phyloP scores from a whole-genome alignment of 2,113 vertebrate species.

The Pseudorhombus dupliciocellatus region DNA sequence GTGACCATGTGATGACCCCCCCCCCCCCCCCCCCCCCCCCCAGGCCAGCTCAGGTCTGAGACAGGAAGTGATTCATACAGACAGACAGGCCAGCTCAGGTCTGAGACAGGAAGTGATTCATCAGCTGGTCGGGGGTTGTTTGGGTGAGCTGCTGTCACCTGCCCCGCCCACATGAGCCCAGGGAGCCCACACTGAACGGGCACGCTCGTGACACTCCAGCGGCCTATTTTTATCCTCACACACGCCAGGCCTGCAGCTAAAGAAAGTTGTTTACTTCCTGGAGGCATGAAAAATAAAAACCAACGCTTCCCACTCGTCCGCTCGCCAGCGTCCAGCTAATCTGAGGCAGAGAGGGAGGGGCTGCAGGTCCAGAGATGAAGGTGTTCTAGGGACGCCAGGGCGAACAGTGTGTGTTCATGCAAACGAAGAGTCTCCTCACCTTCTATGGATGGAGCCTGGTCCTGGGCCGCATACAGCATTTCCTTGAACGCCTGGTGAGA shows the following conservation, averaged over 20 bases:
- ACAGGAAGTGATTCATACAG: constrained; percentile 39
- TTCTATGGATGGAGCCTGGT: constrained; percentile 98
- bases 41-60: constrained; percentile 41
- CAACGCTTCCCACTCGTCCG: constrained; percentile 54
- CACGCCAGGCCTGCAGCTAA: constrained; percentile 36
- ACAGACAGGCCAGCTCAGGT: constrained; percentile 42
- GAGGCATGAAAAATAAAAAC: constrained; percentile 49
- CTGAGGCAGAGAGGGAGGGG: constrained; percentile 20
- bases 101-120: constrained; percentile 54
- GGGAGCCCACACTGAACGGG: too few species aligned
- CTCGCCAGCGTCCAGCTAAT: constrained; percentile 28
- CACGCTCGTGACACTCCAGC: not conserved
- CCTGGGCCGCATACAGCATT: constrained; percentile 98
- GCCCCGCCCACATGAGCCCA: too few species aligned
- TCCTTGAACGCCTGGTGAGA: constrained; percentile 93
- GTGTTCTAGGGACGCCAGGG: constrained; percentile 71
- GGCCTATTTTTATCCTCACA: not conserved
- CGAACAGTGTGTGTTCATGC: constrained; percentile 43
- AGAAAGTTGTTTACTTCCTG: constrained; percentile 67
- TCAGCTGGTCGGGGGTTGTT: too few species aligned
- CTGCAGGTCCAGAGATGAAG: constrained; percentile 28
- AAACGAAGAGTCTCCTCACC: constrained; percentile 82
- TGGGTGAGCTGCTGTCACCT: too few species aligned
- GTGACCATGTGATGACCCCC: too few species aligned
- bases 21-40: too few species aligned